Base-by-base conservation (phyloP, 2,888 invertebrate genomes). In the Caenorhabditis drosophilae region DNA sequence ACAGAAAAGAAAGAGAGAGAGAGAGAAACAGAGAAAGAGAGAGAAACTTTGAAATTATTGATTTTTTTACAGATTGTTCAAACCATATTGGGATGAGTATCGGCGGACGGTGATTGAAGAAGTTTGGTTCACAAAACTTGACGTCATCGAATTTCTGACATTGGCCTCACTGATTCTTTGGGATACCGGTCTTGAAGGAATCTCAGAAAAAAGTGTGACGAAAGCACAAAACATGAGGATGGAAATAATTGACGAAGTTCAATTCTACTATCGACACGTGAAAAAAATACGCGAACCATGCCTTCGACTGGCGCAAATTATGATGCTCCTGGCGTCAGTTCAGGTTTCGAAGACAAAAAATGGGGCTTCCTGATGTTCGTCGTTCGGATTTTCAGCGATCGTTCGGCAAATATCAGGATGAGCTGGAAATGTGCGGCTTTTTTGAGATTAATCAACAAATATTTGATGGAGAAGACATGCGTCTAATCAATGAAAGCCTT, bases 41-140 rank as follows among this genome's bases (percentile, higher is more conserved):
- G n/a, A n/a, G n/a, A n/a, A n/a, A n/a, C n/a, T n/a, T n/a, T n/a
- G n/a, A n/a, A n/a, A n/a, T n/a, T n/a, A n/a, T n/a, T n/a, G n/a
- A n/a, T n/a, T n/a, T n/a, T n/a, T 15, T 41, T 41, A 9, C 22
- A 41, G 41, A 35, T 49, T 35, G 3, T 62, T 62, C 53, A 48
- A 48, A n/a, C 62, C 52, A 22, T 62, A 62, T 27, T 62, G 52
- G 51, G 53, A 57, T n/a, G 62, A 62, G 31, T 62, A 62, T 45
- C 52, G 51, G 16, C 7, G 62, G 9, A 62, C 62, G 1, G 56
- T 62, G 1, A 52, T 62, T 11, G 56, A 57, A 11, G 62, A 62
- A 34, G 44, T 62, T 1, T 52, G 35, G 34, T 48, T 57, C 22
- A 22, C 52, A 40, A 62, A 62, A 27, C 62, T 52, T 3, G 62